These are phyloP conservation scores for Patella pellucida DNA, from an alignment of 2,888 invertebrate species.

Conservation along the genomic window DNA sequence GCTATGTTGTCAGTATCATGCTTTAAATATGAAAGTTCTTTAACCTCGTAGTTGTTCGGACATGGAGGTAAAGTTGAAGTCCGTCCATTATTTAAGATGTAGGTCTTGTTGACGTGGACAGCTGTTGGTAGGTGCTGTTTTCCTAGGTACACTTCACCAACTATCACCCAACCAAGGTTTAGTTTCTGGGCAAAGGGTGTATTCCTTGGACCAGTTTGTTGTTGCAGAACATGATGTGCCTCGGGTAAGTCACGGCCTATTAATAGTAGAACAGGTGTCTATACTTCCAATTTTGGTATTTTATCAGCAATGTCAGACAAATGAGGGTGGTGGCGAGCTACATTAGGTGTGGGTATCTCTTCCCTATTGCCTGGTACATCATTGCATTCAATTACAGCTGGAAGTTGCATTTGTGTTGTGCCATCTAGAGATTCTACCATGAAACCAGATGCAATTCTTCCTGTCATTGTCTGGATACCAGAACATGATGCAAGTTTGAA, in stretches of 20 bases:
- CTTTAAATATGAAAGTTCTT: neutral
- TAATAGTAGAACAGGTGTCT: slow-evolving; percentile 21
- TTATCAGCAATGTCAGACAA: neutral
- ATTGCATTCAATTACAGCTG: neutral
- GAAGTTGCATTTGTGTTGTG: neutral
- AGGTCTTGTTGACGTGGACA: slow-evolving; percentile 21
- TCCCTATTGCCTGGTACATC: neutral
- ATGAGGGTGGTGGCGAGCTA: neutral
- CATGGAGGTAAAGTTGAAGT: slow-evolving; percentile 16
- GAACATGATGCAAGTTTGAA: neutral
- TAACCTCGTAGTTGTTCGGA: slow-evolving; percentile 19
- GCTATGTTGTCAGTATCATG: too few species aligned
- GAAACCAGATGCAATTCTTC: neutral
- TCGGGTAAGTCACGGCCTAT: slow-evolving; percentile 31
- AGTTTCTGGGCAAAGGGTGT: slow-evolving; percentile 33
- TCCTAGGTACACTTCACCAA: slow-evolving; percentile 37
- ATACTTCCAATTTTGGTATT: neutral
- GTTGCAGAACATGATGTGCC: slow-evolving; percentile 38
- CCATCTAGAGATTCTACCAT: neutral
- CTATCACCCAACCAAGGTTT: slow-evolving; percentile 30
- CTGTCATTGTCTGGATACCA: neutral
- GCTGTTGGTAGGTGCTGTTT: slow-evolving; percentile 25
- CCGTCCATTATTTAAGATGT: slow-evolving; percentile 14
- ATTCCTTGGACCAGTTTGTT: slow-evolving; percentile 23
- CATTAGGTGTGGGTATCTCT: neutral